Conservation (phyloP, 2,797 vertebrate genomes). For the Bradypodion pumilum region DNA sequence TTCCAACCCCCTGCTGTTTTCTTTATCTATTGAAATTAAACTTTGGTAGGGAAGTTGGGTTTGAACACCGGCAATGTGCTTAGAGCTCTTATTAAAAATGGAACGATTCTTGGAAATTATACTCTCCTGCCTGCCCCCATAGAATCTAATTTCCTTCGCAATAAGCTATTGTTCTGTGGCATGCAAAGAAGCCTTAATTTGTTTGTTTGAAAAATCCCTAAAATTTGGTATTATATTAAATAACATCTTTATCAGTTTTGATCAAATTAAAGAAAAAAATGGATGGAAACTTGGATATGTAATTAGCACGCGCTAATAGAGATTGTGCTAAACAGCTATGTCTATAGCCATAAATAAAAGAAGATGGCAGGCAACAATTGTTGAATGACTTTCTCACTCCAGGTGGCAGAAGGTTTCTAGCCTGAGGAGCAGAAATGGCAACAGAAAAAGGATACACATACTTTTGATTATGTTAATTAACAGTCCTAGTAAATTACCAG, state of each 20-base stretch:
- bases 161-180: not conserved
- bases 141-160: conserved; percentile 4
- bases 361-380: not conserved
- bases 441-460: conserved; percentile 19
- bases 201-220: not conserved
- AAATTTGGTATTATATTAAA: not conserved
- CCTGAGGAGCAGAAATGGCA: not conserved
- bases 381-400: conserved; percentile 22
- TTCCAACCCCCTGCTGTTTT: not conserved
- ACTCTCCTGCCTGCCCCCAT: not conserved
- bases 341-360: not conserved
- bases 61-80: not conserved
- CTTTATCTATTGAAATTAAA: conserved; percentile 3
- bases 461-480: conserved; percentile 53
- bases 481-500: conserved; percentile 51
- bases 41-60: not conserved
- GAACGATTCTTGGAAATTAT: not conserved
- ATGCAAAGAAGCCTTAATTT: conserved; percentile 14
- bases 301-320: not conserved
- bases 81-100: not conserved
- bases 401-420: conserved; percentile 28
- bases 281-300: not conserved
- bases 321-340: not conserved
- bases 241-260: not conserved
- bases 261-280: not conserved